Evolutionary conservation across 2,888 invertebrate species (phyloP), one percentile per base, ranked within the genome.

Genomic region (Pachydiplax longipennis): DNA sequence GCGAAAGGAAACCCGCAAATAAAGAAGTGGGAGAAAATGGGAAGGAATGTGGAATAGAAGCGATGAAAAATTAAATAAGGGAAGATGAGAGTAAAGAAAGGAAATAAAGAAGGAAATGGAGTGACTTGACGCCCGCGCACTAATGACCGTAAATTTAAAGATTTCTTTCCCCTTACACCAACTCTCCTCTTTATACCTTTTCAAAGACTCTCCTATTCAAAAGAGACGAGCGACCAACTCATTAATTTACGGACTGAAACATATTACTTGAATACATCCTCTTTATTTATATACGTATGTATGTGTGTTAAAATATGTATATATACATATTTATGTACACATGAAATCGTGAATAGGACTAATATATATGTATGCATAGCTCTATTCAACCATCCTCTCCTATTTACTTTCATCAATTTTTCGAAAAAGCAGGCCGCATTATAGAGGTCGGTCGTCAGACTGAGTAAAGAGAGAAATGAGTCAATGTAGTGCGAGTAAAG

Each of bases 121-220:
- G 83, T 35, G 25, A 35, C 31, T 44, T 13, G 37, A 87, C 58
- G 61, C 87, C 87, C 61, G 87, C 87, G 58, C 87, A 87, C 87
- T 87, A 87, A 87, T 87, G 87, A 87, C 87, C 87, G 87, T 87
- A 87, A 87, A 87, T 87, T 87, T 87, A 22, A 61, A 58, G 35
- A 31, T 87, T 87, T 87, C 58, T n/a, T 61, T 22, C 22, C 61
- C 37, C 65, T 6, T 22, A 40, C 44, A n/a, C n/a, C 44, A 44
- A 18, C 53, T 15, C n/a, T 35, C 37, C 35, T n/a, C 31, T 61
- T 61, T n/a, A 25, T 31, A 2, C 12, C 31, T 87, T 61, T 37
- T 48, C n/a, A 87, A 87, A 87, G 37, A 37, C 65, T 37, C 87
- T 65, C 25, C 65, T 65, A 35, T 61, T 87, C 87, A 61, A 37